Evolutionary conservation across 1,140 invertebrate genomes (phyloP), one percentile per base, ranked within the genome.

Genomic region (Acromyrmex charruanus): DNA sequence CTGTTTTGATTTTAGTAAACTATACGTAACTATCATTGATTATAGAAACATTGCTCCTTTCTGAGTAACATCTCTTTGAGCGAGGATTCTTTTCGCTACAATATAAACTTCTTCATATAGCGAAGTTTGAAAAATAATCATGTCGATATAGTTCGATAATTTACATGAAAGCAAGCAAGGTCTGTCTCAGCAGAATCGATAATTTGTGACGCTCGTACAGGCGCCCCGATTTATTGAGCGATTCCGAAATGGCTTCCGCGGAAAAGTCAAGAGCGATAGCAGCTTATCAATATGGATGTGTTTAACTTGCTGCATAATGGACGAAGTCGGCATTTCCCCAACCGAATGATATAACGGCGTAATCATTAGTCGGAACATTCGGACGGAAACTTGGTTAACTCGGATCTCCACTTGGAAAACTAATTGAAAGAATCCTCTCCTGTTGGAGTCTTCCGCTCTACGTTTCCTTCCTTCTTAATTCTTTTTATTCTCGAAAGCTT

Each of bases 261-360:
- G 35, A 77, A 77, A 68, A 85, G 81, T 53, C 49, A 87, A 85
- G 87, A 75, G 80, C 49, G 80, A 84, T 84, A 28, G 71, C 14
- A 66, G 68, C 87, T 91, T 89, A 92, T 92, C 87, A 92, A 92
- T 92, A 92, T 92, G 90, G 86, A 92, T 92, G 89, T 87, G 89
- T 91, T 92, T 89, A 92, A 90, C 90, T 92, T 63, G 87, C 88
- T 92, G 92, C 88, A 93, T 93, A 93, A 93, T 92, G 90, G 89
- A 93, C 66, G 75, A 88, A 74, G 61, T 75, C 71, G 80, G 69
- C 85, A 55, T 74, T 77, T 80, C 51, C 82, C 81, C 61, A 49
- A 16, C 85, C 39, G 35, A 75, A 31, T 75, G 69, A 28, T 79
- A 88, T 88, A 86, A 85, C 80, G 77, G 82, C 53, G 66, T 88